Base-by-base conservation (phyloP, 2,888 invertebrate species). In the Xestia xanthographa region DNA sequence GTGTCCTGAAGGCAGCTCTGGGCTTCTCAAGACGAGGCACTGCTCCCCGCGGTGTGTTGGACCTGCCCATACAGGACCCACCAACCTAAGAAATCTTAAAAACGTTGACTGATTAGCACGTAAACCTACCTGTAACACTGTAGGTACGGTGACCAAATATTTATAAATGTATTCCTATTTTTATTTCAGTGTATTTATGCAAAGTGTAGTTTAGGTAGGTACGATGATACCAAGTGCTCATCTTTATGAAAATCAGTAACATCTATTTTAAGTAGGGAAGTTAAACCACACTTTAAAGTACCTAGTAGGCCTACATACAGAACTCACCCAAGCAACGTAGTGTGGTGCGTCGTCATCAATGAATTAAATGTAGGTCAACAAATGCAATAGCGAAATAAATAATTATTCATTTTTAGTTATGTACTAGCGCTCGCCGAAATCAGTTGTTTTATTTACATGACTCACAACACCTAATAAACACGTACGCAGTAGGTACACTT, bases 1-100 rank as follows among this genome's bases (percentile, higher is more conserved):
- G 98, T 86, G 94, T 99, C n/a, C 96, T 99, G 26, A 97, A 97
- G 90, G 98, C 98, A 68, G 98, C 97, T 1, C 96, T 98, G 75
- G 98, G 98, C 0, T 97, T 97, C 88, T 97, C 97, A 9, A 95
- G 98, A 83, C 94, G 97, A 84, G 98, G 98, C 43, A 94, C 97
- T n/a, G 96, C 95, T 69, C 97, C 97, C 0, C 92, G 94, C 78
- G 97, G 96, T 26, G 94, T 95, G 0, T 65, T 88, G 20, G 96
- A 96, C 82, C 86, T 96, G 53, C 96, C 96, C 0, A 86, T 95
- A 53, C 95, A 95, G 83, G 84, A 81, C 48, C 6, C 43, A 34
- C 34, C 34, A 34, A 34, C 34, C 34, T 34, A 34, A 34, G 17
- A 6, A 76, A 34, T 6, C 56, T 48, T 60, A 72, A 34, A 8